phyloP scores from a whole-genome alignment of 2,888 invertebrate species.

The Drosophila ustulata region DNA sequence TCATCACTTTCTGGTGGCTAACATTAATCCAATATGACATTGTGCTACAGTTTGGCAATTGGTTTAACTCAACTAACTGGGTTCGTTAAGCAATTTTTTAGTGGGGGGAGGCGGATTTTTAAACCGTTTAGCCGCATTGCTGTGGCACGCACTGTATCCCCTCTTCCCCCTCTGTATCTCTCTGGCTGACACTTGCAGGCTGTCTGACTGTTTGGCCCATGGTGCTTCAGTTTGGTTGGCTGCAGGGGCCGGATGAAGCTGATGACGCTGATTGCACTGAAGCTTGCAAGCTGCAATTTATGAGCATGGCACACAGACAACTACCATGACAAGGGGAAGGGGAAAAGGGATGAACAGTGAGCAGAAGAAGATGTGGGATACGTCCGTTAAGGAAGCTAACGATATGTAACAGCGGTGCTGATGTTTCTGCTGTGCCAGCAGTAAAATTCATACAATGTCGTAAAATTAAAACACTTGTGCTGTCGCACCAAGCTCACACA shows the following conservation, averaged over 20 bases:
- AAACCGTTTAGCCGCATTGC: slow-evolving; percentile 34
- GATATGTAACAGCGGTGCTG: slow-evolving; percentile 75
- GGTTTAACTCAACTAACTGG: slow-evolving; percentile 20
- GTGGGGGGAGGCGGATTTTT: slow-evolving; percentile 6
- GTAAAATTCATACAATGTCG: slow-evolving; percentile 84
- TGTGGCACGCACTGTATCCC: slow-evolving; percentile 21
- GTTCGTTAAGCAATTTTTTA: slow-evolving; percentile 35
- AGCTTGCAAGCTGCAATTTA: slow-evolving; percentile 79
- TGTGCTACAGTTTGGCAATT: slow-evolving; percentile 7
- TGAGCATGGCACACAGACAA: slow-evolving; percentile 67
- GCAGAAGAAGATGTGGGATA: slow-evolving; percentile 69
- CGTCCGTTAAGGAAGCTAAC: slow-evolving; percentile 80
- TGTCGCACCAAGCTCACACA: slow-evolving; percentile 58
- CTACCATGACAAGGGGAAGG: not conserved
- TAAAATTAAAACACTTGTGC: slow-evolving; percentile 83
- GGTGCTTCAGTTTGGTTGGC: slow-evolving; percentile 45
- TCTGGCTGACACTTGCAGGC: not conserved
- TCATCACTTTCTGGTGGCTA: no score
- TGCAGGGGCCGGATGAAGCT: slow-evolving; percentile 75
- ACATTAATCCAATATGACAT: slow-evolving; percentile 4
- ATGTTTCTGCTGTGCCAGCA: slow-evolving; percentile 81
- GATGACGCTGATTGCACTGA: slow-evolving; percentile 79
- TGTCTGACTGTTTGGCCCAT: slow-evolving; percentile 14
- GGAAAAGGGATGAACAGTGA: slow-evolving; percentile 16
- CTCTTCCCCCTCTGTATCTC: no score